Conservation (phyloP, 2,113 vertebrate genomes). For the Natator depressus region DNA sequence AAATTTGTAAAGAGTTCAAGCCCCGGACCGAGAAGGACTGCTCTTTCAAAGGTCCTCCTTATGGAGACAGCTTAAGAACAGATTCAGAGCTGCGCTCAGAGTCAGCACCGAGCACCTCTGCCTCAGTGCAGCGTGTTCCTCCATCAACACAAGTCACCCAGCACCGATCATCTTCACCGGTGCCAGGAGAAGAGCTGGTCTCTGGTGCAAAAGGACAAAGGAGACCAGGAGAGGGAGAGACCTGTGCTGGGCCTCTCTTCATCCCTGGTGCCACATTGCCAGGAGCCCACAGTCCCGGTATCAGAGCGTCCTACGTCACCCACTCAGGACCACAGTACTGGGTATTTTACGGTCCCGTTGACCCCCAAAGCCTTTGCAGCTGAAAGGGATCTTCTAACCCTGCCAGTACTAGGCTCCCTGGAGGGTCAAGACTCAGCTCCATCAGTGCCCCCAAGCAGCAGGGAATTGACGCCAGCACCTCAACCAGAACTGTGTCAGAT, state of each 20-base stretch:
- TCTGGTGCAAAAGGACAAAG: too few relatives aligned
- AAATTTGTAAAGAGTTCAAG: not conserved
- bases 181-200: not conserved
- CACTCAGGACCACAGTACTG: too few relatives aligned
- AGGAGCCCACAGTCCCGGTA: too few relatives aligned
- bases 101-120: not conserved
- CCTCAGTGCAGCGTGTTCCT: not conserved
- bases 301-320: too few relatives aligned
- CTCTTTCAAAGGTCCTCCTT: not conserved
- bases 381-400: not conserved
- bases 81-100: not conserved
- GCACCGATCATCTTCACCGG: not conserved
- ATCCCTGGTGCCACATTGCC: too few relatives aligned
- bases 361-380: not conserved
- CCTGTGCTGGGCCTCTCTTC: too few relatives aligned
- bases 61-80: not conserved
- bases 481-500: not conserved
- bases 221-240: too few relatives aligned
- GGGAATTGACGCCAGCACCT: not conserved
- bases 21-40: not conserved
- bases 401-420: not conserved
- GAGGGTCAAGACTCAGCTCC: not conserved
- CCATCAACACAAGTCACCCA: too few relatives aligned
- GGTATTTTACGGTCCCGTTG: too few relatives aligned
- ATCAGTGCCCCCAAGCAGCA: not conserved